Conservation (phyloP, 2,797 vertebrate genomes). For the Pangasius macronema region DNA sequence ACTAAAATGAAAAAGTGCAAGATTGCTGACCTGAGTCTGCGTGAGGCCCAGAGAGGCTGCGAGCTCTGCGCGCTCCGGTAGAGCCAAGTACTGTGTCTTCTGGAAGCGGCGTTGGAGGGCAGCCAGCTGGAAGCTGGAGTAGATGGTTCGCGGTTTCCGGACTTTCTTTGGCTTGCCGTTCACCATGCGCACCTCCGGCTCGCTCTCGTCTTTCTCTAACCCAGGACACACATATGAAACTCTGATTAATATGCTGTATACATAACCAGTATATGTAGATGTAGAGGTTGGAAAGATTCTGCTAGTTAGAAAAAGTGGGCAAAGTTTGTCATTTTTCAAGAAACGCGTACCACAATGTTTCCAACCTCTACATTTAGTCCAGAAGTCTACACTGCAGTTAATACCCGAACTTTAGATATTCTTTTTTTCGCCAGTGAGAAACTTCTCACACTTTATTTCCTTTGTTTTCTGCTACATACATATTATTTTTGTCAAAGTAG, state of each 20-base stretch:
- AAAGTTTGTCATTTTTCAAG: neutral
- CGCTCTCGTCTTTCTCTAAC: constrained; percentile 83
- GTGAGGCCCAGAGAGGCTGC: constrained; percentile 85
- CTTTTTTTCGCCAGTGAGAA: neutral
- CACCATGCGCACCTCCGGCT: constrained; percentile 84
- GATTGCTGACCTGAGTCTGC: constrained; percentile 80
- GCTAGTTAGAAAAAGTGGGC: constrained; percentile 12
- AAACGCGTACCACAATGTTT: constrained; percentile 5
- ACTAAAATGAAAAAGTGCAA: neutral
- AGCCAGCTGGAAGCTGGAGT: constrained; percentile 86
- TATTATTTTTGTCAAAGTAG: neutral
- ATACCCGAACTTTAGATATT: neutral
- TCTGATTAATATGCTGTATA: constrained; percentile 5
- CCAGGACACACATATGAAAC: constrained; percentile 27
- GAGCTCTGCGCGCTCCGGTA: constrained; percentile 84
- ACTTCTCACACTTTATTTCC: neutral
- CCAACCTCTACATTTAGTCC: constrained; percentile 27
- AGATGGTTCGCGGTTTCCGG: constrained; percentile 85
- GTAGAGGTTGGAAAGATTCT: constrained; percentile 21
- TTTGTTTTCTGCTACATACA: neutral
- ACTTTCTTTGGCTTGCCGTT: constrained; percentile 89
- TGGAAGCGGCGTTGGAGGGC: constrained; percentile 85
- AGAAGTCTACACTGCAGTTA: constrained; percentile 1
- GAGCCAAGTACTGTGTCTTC: constrained; percentile 85
- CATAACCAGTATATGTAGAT: neutral